phyloP scores from a whole-genome alignment of 2,113 vertebrate genomes.

The Grus americana region DNA sequence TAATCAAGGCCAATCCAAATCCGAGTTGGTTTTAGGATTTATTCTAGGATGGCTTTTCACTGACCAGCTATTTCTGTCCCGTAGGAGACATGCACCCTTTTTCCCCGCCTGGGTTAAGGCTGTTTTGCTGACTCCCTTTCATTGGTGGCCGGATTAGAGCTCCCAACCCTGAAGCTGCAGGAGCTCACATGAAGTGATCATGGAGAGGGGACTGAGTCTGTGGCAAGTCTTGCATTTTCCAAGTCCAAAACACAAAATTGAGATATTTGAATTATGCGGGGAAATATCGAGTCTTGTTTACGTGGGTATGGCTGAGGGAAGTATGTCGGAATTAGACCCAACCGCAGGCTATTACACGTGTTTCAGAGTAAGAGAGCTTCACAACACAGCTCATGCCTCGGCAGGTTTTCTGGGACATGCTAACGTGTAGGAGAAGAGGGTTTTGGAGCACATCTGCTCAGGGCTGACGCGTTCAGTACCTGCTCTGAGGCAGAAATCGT shows the following conservation, averaged over 20 bases:
- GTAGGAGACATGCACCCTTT: too few species aligned
- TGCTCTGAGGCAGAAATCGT: background rate
- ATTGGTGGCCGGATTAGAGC: too few species aligned
- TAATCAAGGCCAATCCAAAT: background rate
- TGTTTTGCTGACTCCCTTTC: background rate
- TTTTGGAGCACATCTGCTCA: background rate
- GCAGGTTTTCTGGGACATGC: background rate
- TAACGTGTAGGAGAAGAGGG: background rate
- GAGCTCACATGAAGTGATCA: background rate
- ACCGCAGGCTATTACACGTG: rapidly evolving
- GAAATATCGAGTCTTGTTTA: background rate
- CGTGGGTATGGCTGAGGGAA: background rate
- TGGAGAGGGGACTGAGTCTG: background rate
- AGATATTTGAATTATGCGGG: background rate
- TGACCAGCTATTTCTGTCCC: background rate
- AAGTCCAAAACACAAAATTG: background rate
- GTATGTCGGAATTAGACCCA: background rate
- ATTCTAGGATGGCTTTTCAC: background rate
- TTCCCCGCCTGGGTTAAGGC: rapidly evolving
- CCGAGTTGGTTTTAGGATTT: background rate
- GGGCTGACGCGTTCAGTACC: background rate
- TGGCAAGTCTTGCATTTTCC: background rate
- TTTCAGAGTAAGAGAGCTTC: background rate
- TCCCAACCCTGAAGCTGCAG: background rate
- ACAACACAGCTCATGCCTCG: background rate